These are phyloP conservation scores for Pristionchus exspectatus DNA, from an alignment of 2,888 invertebrate species.

Conservation along the genomic window DNA sequence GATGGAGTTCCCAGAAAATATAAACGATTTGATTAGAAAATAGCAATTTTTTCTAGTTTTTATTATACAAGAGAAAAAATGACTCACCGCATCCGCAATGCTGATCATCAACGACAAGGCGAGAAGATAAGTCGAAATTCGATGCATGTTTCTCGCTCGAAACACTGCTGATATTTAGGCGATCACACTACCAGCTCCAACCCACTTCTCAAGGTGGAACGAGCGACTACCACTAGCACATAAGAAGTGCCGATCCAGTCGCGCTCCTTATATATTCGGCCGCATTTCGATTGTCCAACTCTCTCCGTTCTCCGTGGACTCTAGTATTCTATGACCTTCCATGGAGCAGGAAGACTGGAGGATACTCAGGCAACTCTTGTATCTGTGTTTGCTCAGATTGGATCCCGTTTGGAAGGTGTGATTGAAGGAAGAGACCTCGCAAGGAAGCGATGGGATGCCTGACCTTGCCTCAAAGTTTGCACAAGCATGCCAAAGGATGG, in stretches of 20 bases:
- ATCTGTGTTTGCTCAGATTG: slow-evolving; percentile 16
- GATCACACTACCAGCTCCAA: background rate
- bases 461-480: background rate
- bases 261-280: background rate
- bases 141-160: background rate
- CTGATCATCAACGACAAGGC: background rate
- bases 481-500: background rate
- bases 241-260: slow-evolving; percentile 22
- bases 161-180: too few relatives aligned
- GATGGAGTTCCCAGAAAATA: too few relatives aligned
- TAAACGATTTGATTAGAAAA: too few relatives aligned
- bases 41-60: too few relatives aligned
- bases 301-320: background rate
- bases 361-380: background rate
- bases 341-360: background rate
- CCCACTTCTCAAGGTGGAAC: slow-evolving; percentile 27
- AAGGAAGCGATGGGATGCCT: background rate
- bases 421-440: background rate
- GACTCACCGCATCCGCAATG: background rate
- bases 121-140: background rate
- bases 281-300: background rate
- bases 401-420: slow-evolving; percentile 9
- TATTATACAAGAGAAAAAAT: too few relatives aligned
- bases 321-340: background rate
- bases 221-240: background rate